Evolutionary conservation across 2,797 vertebrate species (phyloP), one percentile per base, ranked within the genome.

Genomic region (Carduelis carduelis): DNA sequence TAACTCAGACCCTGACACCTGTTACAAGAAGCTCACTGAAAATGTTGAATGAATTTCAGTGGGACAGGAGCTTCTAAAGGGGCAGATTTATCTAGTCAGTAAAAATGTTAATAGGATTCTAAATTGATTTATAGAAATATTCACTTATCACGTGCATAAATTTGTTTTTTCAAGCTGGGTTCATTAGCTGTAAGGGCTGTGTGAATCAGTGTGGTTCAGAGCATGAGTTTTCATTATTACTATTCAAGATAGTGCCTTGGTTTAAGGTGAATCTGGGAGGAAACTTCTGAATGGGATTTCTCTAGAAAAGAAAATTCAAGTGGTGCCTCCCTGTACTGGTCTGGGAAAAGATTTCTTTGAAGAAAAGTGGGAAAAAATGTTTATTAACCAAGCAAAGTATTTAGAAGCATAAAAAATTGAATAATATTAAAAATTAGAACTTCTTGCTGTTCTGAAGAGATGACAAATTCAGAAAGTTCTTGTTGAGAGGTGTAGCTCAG

Each of bases 281-380:
- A 60, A 60, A 28, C 3, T 60, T 60, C 59, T 9, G 6, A 60
- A 39, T 39, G 37, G 19, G 27, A 28, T 60, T 60, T 28, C 27
- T 60, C 13, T 60, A 39, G 27, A 39, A 60, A 30, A 39, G 5
- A 5, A 60, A 37, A 60, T 60, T 39, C 27, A 30, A 39, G 37
- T 0, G 3, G 12, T 28, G 12, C 26, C 6, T 39, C 12, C 59
- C 26, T 2, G 3, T 13, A 30, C 19, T 4, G 3, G 27, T 60
- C 9, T 0, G 0, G 12, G 37, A 30, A 39, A 60, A 39, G 19
- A 60, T 39, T 39, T 39, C 59, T 60, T 60, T 39, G 37, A 12
- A 39, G 18, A 39, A 60, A 60, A 21, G 12, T 10, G 12, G 18
- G 8, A 60, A 39, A 39, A 39, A 39, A 8, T 14, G 27, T 28